These are phyloP conservation scores for Urocitellus parryii DNA, from an alignment of 2,113 vertebrate species.

Conservation along the genomic window DNA sequence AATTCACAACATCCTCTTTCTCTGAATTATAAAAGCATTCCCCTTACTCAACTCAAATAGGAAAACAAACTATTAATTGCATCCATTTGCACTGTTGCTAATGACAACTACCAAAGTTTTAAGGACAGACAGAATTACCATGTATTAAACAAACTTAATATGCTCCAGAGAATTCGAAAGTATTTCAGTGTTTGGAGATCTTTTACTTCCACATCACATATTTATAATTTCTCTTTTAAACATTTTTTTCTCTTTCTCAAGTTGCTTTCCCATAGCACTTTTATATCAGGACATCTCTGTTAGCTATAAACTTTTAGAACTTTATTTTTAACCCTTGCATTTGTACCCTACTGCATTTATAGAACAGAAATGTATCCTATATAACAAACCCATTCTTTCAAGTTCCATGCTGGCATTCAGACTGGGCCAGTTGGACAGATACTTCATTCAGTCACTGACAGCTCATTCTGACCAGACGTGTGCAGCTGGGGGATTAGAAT, in stretches of 20 bases:
- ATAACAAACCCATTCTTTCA: conserved; percentile 60
- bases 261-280: conserved; percentile 42
- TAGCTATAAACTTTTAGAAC: conserved; percentile 4
- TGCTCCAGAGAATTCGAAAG: conserved; percentile 44
- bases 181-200: conserved; percentile 14
- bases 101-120: conserved; percentile 49
- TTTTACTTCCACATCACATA: conserved; percentile 36
- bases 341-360: conserved; percentile 59
- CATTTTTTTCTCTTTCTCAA: not conserved
- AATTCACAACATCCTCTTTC: not conserved
- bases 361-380: not conserved
- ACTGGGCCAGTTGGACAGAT: conserved; percentile 61
- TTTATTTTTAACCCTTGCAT: conserved; percentile 77
- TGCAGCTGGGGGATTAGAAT: conserved; percentile 65
- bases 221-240: not conserved
- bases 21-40: not conserved
- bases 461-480: not conserved
- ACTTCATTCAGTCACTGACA: conserved; percentile 62
- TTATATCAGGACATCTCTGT: not conserved
- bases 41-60: not conserved
- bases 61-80: conserved; percentile 47
- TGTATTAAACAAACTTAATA: conserved; percentile 49
- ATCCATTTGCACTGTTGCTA: conserved; percentile 60
- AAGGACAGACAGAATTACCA: not conserved
- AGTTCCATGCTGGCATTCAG: not conserved